A percentile compares a stretch with the other conserved stretches of the same genome.
Evolutionary conservation across 1,140 invertebrate species (phyloP).

Genomic region (Acromyrmex echinatior): DNA sequence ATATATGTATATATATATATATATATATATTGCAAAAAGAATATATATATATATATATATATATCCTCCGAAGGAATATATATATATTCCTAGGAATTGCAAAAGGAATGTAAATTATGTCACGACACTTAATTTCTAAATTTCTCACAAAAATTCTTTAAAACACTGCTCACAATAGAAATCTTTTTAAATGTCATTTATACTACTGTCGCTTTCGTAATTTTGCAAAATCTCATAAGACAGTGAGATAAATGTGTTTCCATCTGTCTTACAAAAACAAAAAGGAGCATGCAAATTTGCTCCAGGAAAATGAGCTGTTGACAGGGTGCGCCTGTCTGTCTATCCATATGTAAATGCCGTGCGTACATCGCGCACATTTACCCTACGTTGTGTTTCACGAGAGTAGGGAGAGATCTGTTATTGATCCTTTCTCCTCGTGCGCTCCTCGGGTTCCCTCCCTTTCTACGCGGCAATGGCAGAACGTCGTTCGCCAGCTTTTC

Average conservation of each 20-base stretch:
- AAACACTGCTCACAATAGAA: too few species aligned
- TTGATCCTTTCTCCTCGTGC: conserved; percentile 69
- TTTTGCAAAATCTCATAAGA: neutral
- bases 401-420: conserved; percentile 72
- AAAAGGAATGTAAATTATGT: too few species aligned
- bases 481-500: conserved; percentile 30
- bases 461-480: conserved; percentile 1
- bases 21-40: too few species aligned
- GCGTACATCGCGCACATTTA: conserved; percentile 47
- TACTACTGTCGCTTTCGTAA: neutral
- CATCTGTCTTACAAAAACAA: neutral
- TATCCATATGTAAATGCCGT: conserved; percentile 64
- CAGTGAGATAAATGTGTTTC: neutral
- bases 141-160: too few species aligned
- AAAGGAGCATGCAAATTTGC: neutral
- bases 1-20: too few species aligned
- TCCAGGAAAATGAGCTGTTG: neutral
- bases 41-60: too few species aligned
- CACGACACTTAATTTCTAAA: too few species aligned
- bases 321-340: conserved; percentile 5
- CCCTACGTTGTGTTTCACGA: conserved; percentile 30
- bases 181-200: neutral
- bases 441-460: conserved; percentile 44
- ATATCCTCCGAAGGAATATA: too few species aligned
- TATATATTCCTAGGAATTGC: too few species aligned